phyloP scores from a whole-genome alignment of 2,797 vertebrate genomes.

The Pantherophis vulpinus region DNA sequence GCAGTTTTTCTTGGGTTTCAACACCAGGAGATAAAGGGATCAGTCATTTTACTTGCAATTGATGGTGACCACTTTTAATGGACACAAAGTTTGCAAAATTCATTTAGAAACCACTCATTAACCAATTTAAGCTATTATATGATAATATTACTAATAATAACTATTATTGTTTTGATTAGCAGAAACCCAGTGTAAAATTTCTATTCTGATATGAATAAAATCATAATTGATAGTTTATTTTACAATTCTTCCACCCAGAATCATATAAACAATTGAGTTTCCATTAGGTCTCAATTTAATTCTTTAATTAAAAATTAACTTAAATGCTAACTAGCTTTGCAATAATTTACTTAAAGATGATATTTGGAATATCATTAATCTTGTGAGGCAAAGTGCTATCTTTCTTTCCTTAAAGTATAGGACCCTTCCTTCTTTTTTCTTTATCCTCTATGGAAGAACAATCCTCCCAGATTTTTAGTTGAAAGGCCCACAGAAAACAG shows the following conservation, averaged over 20 bases:
- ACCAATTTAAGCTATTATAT: not conserved
- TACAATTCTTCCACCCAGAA: conserved; percentile 43
- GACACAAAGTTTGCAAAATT: not conserved
- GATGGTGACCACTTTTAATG: not conserved
- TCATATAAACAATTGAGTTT: conserved; percentile 28
- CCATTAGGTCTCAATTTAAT: conserved; percentile 11
- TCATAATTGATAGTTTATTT: conserved; percentile 37
- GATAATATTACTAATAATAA: not conserved
- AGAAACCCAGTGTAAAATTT: not conserved
- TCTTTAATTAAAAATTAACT: not conserved
- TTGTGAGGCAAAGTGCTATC: not conserved
- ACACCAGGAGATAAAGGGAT: not conserved
- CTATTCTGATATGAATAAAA: conserved; percentile 41
- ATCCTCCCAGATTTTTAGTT: not conserved
- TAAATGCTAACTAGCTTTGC: not conserved
- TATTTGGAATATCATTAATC: not conserved
- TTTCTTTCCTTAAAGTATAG: not conserved
- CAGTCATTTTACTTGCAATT: not conserved
- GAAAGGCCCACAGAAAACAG: not conserved
- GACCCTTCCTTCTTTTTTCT: not conserved
- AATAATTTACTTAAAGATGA: not conserved
- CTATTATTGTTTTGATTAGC: not conserved
- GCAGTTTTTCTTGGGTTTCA: not conserved
- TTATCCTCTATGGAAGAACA: not conserved
- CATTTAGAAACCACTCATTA: not conserved